phyloP scores from a whole-genome alignment of 1,140 invertebrate species.

The Bombyx mandarina region DNA sequence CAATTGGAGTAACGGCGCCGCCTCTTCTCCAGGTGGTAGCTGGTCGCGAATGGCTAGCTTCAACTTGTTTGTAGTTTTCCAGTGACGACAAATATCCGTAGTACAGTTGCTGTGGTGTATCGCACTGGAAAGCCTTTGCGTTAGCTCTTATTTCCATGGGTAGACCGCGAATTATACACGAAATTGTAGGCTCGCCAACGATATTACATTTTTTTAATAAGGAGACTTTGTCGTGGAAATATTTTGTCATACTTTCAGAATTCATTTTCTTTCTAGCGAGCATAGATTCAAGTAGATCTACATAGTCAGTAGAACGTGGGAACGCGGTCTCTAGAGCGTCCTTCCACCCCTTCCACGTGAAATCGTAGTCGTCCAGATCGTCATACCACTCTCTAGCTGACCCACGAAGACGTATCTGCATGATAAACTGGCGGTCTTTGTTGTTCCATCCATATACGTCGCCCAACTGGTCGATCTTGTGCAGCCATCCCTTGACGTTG shows the following conservation, averaged over 20 bases:
- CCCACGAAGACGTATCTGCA: not conserved
- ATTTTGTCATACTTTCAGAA: slow-evolving; percentile 28
- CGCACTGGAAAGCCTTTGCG: slow-evolving; percentile 13
- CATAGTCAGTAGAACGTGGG: slow-evolving; percentile 21
- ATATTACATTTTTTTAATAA: slow-evolving; percentile 27
- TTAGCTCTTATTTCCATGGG: slow-evolving; percentile 22
- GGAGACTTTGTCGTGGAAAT: slow-evolving; percentile 25
- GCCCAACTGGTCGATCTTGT: slow-evolving; percentile 29
- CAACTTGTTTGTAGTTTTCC: slow-evolving; percentile 11
- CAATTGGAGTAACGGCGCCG: not conserved
- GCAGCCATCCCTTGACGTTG: slow-evolving; percentile 22
- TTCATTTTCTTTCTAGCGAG: slow-evolving; percentile 14
- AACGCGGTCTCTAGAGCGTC: slow-evolving; percentile 18
- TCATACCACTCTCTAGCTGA: not conserved
- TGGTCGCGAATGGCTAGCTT: not conserved
- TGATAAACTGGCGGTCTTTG: slow-evolving; percentile 13
- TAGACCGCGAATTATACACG: slow-evolving; percentile 25
- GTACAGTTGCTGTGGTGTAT: slow-evolving; percentile 20
- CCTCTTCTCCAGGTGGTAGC: not conserved
- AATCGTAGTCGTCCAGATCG: not conserved
- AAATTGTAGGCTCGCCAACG: slow-evolving; percentile 9
- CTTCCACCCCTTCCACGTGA: slow-evolving; percentile 28
- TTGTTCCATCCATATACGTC: slow-evolving; percentile 20
- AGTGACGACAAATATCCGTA: slow-evolving; percentile 14
- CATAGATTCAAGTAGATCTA: slow-evolving; percentile 19